phyloP scores from a whole-genome alignment of 1,140 invertebrate species.

The Drosophila insularis region DNA sequence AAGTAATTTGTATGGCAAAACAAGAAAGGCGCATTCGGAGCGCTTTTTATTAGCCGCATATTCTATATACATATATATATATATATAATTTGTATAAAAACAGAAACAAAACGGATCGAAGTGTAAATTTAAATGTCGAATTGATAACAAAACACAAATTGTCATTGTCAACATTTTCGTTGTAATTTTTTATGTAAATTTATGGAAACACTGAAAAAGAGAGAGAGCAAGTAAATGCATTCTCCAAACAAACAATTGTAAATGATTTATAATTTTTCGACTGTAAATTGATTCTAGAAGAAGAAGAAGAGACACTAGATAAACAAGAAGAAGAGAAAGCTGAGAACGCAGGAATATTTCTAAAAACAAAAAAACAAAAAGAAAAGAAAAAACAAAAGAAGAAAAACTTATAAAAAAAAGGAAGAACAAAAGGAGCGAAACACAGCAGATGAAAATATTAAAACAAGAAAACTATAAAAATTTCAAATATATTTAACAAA shows the following conservation, averaged over 20 bases:
- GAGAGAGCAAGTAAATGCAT: not conserved
- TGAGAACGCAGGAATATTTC: slow-evolving; percentile 42
- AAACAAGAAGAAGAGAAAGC: slow-evolving; percentile 16
- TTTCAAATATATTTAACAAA: slow-evolving; percentile 22
- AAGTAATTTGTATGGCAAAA: slow-evolving; percentile 16
- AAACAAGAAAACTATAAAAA: not conserved
- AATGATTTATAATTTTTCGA: slow-evolving; percentile 67
- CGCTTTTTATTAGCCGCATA: slow-evolving; percentile 23
- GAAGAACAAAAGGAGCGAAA: slow-evolving; percentile 11
- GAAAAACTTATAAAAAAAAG: not conserved
- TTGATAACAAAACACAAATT: slow-evolving; percentile 33
- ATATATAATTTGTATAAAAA: slow-evolving; percentile 36
- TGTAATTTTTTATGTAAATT: slow-evolving; percentile 71
- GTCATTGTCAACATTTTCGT: slow-evolving; percentile 57
- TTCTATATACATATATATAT: slow-evolving; percentile 38
- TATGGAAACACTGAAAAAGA: slow-evolving; percentile 37
- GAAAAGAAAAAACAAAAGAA: slow-evolving; percentile 7
- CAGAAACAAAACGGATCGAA: slow-evolving; percentile 24
- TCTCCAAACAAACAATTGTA: slow-evolving; percentile 51
- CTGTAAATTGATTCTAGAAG: slow-evolving; percentile 59
- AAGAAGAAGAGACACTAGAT: slow-evolving; percentile 7
- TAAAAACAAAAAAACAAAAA: slow-evolving; percentile 50
- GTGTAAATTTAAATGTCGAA: slow-evolving; percentile 45
- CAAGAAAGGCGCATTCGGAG: slow-evolving; percentile 39
- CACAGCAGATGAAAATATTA: not conserved